Evolutionary conservation across 2,888 invertebrate species (phyloP), one percentile per base, ranked within the genome.

Genomic region (Theretra japonica): DNA sequence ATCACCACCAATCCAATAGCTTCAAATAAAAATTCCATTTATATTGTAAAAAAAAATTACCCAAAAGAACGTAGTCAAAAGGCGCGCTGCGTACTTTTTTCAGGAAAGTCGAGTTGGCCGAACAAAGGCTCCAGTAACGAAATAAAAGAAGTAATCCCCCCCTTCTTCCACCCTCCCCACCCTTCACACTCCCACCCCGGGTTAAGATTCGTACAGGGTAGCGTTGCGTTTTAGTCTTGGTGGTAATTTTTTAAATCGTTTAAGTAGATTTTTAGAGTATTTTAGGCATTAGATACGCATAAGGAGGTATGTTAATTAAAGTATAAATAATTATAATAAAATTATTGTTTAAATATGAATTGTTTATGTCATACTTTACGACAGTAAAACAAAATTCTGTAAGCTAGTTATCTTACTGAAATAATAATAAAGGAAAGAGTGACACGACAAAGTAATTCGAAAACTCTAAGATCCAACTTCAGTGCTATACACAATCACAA

Each of bases 91-190:
- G 65, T 65, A 65, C 48, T 65, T 60, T 41, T 57, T 33, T 56
- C 65, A 71, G 71, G 53, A 33, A 56, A 65, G 62, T 65, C 50
- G 65, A 21, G 68, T 68, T 50, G 65, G 65, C 65, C n/a, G 87
- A 89, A 90, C 88, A 88, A 89, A 88, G 87, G 86, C 65, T 23
- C 48, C 41, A 41, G 65, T 65, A 65, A 80, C 78, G 80, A 79
- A 84, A 87, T 87, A 86, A 86, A 84, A 85, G 81, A 82, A 76
- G 77, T 23, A 21, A 65, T 69, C 60, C 77, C 74, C 76, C 68
- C 73, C 72, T 59, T 76, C 74, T 73, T 71, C 74, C 74, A 72
- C 70, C 73, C 70, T 58, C 28, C 72, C 60, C 70, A 71, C 70
- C 69, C 11, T 56, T n/a, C 53, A 4, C 33, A 30, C 17, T 70